These are phyloP conservation scores for Columba livia DNA, from an alignment of 2,113 vertebrate species.

Conservation along the genomic window DNA sequence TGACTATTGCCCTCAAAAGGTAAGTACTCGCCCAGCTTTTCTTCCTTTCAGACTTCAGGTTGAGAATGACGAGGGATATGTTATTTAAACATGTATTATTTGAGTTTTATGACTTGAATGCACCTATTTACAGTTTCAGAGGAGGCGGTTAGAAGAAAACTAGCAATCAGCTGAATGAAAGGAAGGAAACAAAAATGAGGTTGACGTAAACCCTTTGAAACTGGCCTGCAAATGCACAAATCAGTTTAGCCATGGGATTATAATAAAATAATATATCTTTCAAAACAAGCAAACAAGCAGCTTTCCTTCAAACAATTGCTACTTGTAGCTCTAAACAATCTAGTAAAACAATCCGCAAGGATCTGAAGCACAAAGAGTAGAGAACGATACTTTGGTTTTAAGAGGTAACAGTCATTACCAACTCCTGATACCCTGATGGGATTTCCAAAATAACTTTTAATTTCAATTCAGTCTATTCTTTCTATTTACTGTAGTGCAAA, in stretches of 20 bases:
- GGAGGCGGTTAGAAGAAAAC: neutral
- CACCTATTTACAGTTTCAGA: neutral
- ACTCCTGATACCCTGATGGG: neutral
- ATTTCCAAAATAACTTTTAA: neutral
- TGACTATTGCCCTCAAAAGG: neutral
- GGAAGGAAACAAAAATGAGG: neutral
- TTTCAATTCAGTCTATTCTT: neutral
- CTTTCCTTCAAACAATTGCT: neutral
- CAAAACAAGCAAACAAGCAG: neutral
- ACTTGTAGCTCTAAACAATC: neutral
- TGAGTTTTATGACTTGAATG: neutral
- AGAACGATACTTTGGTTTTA: neutral
- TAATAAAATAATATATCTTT: neutral
- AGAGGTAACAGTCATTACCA: neutral
- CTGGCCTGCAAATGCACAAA: neutral
- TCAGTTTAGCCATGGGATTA: neutral
- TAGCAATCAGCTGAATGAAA: neutral
- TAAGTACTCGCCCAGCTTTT: neutral
- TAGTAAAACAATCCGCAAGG: neutral
- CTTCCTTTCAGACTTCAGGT: neutral
- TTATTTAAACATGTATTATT: neutral
- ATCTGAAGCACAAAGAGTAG: neutral
- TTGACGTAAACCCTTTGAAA: neutral
- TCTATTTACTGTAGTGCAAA: neutral
- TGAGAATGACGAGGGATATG: neutral